Evolutionary conservation across 1,140 invertebrate genomes (phyloP).

Genomic region (Cyphomyrmex costatus): DNA sequence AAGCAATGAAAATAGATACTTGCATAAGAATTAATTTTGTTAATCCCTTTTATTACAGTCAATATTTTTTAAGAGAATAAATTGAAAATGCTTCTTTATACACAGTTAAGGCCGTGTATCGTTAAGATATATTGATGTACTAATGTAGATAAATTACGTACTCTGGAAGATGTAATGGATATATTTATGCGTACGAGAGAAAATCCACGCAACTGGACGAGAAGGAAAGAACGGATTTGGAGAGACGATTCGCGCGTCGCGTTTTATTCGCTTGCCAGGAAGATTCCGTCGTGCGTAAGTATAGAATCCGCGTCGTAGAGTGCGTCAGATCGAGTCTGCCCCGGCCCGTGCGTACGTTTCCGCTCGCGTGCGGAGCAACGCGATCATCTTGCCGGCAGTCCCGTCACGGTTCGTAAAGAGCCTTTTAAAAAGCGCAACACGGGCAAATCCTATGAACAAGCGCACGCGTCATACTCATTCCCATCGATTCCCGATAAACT

Average conservation of each 20-base stretch:
- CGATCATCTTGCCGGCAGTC: neutral
- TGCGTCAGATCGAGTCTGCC: neutral
- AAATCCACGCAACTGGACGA: too few relatives aligned
- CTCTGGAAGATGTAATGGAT: too few relatives aligned
- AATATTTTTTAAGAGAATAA: too few relatives aligned
- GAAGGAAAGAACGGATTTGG: neutral
- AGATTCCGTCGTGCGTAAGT: neutral
- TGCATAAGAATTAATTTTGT: too few relatives aligned
- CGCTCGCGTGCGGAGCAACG: constrained; percentile 19
- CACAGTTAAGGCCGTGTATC: too few relatives aligned
- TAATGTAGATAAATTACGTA: too few relatives aligned
- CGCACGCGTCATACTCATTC: neutral
- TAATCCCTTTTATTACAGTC: too few relatives aligned
- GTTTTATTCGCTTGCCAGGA: neutral
- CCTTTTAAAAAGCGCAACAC: constrained; percentile 27
- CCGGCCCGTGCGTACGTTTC: neutral
- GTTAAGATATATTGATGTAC: too few relatives aligned
- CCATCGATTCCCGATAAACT: constrained; percentile 28
- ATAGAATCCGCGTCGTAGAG: neutral
- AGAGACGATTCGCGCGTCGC: neutral
- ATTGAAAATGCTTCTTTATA: too few relatives aligned
- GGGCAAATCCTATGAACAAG: neutral
- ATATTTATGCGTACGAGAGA: too few relatives aligned
- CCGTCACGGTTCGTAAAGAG: neutral
- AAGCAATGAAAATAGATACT: too few relatives aligned